phyloP scores from a whole-genome alignment of 1,140 invertebrate genomes.

The Drosophila truncata region DNA sequence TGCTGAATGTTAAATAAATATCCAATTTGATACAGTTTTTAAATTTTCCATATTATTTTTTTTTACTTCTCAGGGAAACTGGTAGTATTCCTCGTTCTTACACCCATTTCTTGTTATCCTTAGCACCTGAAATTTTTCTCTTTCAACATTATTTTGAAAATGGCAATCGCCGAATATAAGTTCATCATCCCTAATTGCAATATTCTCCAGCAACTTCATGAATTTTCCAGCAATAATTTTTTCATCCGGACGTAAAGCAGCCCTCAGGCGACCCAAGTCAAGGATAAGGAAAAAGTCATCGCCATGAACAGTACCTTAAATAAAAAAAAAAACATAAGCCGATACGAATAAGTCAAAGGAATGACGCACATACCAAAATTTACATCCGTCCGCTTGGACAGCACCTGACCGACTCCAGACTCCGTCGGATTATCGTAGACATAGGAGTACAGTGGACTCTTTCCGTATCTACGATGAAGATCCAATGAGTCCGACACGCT shows the following conservation, averaged over 20 bases:
- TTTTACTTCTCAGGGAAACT: conserved; percentile 19
- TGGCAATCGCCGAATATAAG: conserved; percentile 24
- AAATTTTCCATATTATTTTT: conserved; percentile 4
- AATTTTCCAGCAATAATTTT: conserved; percentile 44
- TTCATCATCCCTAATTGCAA: conserved; percentile 13
- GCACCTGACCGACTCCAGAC: conserved; percentile 29
- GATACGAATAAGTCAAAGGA: neutral
- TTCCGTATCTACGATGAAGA: conserved; percentile 37
- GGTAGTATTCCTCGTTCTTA: conserved; percentile 22
- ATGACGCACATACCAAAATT: conserved; percentile 31
- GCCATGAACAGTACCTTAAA: conserved; percentile 8
- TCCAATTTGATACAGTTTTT: neutral
- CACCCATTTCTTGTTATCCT: conserved; percentile 30
- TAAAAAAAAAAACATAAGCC: neutral
- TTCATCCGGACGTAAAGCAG: conserved; percentile 32
- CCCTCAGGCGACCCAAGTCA: neutral
- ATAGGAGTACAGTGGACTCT: conserved; percentile 51
- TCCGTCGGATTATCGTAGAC: conserved; percentile 63
- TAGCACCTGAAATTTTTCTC: conserved; percentile 9
- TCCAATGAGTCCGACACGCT: conserved; percentile 34
- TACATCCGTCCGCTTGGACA: conserved; percentile 47
- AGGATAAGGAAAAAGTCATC: conserved; percentile 13
- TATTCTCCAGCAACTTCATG: conserved; percentile 52
- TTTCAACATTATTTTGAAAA: conserved; percentile 30
- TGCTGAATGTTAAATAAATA: conserved; percentile 20